A percentile compares a stretch with the other conserved stretches of the same genome.
Conservation (phyloP, 2,797 vertebrate genomes). For the Clarias laeviceps region DNA sequence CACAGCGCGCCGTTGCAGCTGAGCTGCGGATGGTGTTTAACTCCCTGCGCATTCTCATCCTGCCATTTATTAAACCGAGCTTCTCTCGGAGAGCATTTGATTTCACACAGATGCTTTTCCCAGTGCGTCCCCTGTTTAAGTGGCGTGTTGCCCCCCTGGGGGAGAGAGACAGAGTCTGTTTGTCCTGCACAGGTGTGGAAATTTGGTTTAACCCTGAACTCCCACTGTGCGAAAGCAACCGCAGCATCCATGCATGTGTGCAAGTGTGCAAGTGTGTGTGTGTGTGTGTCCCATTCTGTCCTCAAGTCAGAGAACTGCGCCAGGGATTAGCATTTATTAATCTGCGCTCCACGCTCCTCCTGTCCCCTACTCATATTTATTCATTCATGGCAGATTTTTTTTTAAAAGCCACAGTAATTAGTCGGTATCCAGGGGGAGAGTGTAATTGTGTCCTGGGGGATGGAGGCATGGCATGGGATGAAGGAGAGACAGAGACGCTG, state of each 20-base stretch:
- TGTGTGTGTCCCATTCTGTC: constrained; percentile 49
- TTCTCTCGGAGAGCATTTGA: constrained; percentile 34
- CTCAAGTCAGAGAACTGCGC: constrained; percentile 59
- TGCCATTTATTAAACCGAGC: constrained; percentile 42
- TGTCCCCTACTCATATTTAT: constrained; percentile 66
- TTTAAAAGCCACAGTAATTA: constrained; percentile 76
- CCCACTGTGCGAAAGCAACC: constrained; percentile 25
- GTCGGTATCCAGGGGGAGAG: constrained; percentile 74
- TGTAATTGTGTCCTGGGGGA: constrained; percentile 81
- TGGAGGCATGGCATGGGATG: constrained; percentile 58
- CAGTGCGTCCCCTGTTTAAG: constrained; percentile 40
- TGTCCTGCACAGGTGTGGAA: constrained; percentile 47
- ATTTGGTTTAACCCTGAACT: constrained; percentile 44
- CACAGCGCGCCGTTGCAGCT: constrained; percentile 26
- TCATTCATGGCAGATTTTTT: constrained; percentile 77
- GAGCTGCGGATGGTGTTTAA: constrained; percentile 38
- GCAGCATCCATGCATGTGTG: constrained; percentile 13
- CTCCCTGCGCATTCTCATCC: constrained; percentile 28
- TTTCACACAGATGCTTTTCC: constrained; percentile 44
- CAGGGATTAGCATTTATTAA: constrained; percentile 73
- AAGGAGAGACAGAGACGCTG: constrained; percentile 42
- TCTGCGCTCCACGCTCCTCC: constrained; percentile 50
- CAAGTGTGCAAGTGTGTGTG: constrained; percentile 33
- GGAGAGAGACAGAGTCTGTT: constrained; percentile 26
- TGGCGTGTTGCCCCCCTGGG: constrained; percentile 34